These are phyloP conservation scores for Pheosia tremula DNA, from an alignment of 2,888 invertebrate species.

Conservation along the genomic window DNA sequence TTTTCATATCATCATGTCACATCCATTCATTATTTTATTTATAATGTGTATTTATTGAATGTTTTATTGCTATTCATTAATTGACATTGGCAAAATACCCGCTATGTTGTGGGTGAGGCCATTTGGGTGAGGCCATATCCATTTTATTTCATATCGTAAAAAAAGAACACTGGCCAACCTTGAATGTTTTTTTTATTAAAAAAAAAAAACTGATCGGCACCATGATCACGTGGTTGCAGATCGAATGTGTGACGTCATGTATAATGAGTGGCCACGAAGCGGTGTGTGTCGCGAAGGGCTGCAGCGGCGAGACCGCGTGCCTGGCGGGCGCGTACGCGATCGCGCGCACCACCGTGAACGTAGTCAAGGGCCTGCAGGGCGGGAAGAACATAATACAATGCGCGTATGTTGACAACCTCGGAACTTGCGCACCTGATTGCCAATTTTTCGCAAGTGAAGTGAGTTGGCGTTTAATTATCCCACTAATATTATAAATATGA, in stretches of 20 bases:
- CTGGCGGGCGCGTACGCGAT: conserved; percentile 74
- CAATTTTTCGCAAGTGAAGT: conserved; percentile 76
- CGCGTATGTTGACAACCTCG: conserved; percentile 69
- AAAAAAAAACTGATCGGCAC: too few species aligned
- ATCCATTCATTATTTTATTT: too few species aligned
- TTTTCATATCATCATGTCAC: too few species aligned
- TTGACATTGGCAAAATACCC: too few species aligned
- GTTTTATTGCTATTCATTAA: too few species aligned
- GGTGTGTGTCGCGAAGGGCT: conserved; percentile 63
- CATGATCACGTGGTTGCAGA: conserved; percentile 37
- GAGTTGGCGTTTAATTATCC: conserved; percentile 21
- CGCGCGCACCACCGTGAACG: conserved; percentile 69
- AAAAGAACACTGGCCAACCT: too few species aligned
- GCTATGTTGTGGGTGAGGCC: too few species aligned
- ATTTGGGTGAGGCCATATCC: too few species aligned
- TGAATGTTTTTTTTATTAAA: too few species aligned
- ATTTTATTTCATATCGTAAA: too few species aligned
- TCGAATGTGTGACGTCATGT: conserved; percentile 73
- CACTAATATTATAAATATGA: too few species aligned
- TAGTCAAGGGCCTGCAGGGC: conserved; percentile 69
- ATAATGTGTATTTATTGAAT: too few species aligned
- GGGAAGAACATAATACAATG: conserved; percentile 59
- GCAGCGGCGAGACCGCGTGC: conserved; percentile 58
- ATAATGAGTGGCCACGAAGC: conserved; percentile 72
- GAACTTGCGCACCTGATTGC: conserved; percentile 69